These are phyloP conservation scores for Psammodynastes pulverulentus DNA, from an alignment of 2,113 vertebrate species.

Conservation along the genomic window DNA sequence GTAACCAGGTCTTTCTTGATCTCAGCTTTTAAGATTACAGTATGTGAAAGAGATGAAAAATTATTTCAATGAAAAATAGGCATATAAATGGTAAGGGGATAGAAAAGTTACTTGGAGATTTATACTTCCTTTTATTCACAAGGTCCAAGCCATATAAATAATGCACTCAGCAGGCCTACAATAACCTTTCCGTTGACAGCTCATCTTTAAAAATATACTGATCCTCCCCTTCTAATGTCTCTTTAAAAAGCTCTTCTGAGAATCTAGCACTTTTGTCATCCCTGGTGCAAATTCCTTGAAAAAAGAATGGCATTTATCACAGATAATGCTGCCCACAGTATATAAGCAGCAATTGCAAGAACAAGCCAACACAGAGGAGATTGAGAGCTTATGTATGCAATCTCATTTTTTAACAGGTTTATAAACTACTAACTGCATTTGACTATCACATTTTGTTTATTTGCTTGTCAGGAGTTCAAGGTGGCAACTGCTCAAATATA, in stretches of 20 bases:
- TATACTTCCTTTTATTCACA: conserved; percentile 12
- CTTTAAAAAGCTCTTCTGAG: conserved; percentile 18
- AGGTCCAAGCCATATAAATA: conserved; percentile 23
- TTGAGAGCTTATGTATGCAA: not conserved
- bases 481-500: not conserved
- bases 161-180: conserved; percentile 24
- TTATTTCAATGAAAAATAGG: conserved; percentile 8
- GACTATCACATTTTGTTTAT: not conserved
- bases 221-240: conserved; percentile 17
- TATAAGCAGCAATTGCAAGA: not conserved
- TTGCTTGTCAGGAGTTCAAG: not conserved
- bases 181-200: conserved; percentile 8
- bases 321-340: not conserved
- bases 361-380: not conserved
- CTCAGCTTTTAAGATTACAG: conserved; percentile 21
- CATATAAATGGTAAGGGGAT: conserved; percentile 5
- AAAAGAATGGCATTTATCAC: not conserved
- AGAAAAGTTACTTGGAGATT: not conserved
- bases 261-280: conserved; percentile 2
- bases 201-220: conserved; percentile 28
- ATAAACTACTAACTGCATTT: not conserved
- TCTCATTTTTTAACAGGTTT: not conserved
- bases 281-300: not conserved
- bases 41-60: not conserved
- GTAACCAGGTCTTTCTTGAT: not conserved